phyloP scores from a whole-genome alignment of 1,140 invertebrate species.

The Ectropis grisescens region DNA sequence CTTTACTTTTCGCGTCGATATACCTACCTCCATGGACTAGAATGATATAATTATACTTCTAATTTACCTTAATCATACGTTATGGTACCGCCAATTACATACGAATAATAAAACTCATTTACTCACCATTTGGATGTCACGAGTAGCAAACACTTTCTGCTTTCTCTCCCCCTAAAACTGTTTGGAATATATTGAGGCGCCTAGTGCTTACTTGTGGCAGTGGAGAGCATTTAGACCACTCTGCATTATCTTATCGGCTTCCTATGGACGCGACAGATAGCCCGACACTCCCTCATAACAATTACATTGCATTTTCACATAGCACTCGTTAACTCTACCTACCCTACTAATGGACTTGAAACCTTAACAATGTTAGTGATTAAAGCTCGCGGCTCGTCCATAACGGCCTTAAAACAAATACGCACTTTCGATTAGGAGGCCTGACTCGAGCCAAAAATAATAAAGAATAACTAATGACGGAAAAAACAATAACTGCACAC shows the following conservation, averaged over 20 bases:
- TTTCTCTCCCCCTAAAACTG: no score
- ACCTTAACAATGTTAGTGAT: conserved; percentile 24
- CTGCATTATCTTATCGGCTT: conserved; percentile 24
- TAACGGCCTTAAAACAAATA: conserved; percentile 20
- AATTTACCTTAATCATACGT: no score
- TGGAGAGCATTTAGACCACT: conserved; percentile 20
- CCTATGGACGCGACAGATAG: no score
- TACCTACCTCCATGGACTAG: no score
- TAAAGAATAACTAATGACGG: conserved; percentile 26
- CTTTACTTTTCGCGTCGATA: no score
- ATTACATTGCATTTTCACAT: conserved; percentile 5
- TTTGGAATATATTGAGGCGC: no score
- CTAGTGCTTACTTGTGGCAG: conserved; percentile 33
- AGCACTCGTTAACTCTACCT: no score
- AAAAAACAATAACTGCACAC: conserved; percentile 35
- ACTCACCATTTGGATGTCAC: no score
- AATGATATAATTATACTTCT: no score
- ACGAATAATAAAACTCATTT: no score
- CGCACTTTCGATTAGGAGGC: conserved; percentile 27
- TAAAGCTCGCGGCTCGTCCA: conserved; percentile 26
- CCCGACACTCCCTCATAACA: conserved; percentile 12
- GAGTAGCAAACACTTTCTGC: neutral
- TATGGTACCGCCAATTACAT: no score
- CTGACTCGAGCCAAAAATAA: conserved; percentile 38
- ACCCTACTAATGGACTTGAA: conserved; percentile 27